Conservation (phyloP, 2,113 vertebrate species). For the Oncorhynchus gorbuscha region DNA sequence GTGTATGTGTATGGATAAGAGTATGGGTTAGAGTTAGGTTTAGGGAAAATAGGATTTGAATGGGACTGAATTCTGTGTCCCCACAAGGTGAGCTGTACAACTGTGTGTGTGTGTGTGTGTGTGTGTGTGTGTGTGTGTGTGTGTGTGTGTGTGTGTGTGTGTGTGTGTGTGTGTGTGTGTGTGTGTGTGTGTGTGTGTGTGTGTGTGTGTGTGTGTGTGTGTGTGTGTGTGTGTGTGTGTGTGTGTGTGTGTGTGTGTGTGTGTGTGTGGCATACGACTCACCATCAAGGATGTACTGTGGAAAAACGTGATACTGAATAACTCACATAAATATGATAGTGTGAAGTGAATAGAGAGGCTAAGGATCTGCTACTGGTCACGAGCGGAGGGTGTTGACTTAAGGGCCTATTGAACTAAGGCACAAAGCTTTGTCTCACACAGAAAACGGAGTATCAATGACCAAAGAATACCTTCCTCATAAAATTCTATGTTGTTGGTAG, state of each 20-base stretch:
- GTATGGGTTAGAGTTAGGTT: too few species aligned
- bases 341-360: not conserved
- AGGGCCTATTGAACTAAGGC: slow-evolving; percentile 27
- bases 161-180: slow-evolving; percentile 5
- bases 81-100: too few species aligned
- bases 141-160: slow-evolving; percentile 17
- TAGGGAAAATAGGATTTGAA: too few species aligned
- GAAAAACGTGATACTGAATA: slow-evolving; percentile 21
- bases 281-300: slow-evolving; percentile 7
- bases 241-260: slow-evolving; percentile 17
- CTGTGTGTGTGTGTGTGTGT: not conserved
- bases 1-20: not conserved
- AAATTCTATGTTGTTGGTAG: slow-evolving; percentile 23
- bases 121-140: not conserved
- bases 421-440: slow-evolving; percentile 3
- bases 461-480: slow-evolving; percentile 37
- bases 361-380: not conserved
- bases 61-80: not conserved
- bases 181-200: too few species aligned
- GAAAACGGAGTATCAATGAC: slow-evolving; percentile 22
- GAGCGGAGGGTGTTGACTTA: slow-evolving; percentile 6
- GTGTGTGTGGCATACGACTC: not conserved
- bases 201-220: too few species aligned
- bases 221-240: not conserved
- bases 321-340: not conserved